Evolutionary conservation across 2,113 vertebrate species (phyloP).

Genomic region (Zosterops japonicus): DNA sequence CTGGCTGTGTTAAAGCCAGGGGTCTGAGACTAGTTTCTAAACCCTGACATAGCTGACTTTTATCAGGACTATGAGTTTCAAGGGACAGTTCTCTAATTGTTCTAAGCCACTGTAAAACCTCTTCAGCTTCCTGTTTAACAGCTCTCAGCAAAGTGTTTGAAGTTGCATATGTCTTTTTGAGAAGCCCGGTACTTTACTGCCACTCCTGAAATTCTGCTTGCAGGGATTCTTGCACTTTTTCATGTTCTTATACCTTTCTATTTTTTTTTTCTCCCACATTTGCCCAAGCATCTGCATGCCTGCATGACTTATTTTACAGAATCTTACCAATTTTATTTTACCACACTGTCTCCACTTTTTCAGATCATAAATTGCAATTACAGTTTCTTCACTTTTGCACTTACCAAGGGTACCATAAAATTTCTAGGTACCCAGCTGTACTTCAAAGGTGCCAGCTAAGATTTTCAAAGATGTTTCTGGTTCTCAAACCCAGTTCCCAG

Average conservation of each 20-base stretch:
- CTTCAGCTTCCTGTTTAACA: neutral
- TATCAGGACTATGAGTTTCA: neutral
- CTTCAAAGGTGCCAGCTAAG: neutral
- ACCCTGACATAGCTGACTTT: neutral
- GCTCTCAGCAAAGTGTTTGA: neutral
- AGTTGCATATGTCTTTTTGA: neutral
- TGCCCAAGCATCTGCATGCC: neutral
- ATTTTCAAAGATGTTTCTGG: neutral
- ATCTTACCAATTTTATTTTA: neutral
- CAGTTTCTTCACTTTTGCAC: neutral
- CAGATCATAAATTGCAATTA: neutral
- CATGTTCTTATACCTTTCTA: neutral
- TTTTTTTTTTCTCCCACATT: neutral
- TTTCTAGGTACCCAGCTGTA: neutral
- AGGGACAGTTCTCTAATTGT: neutral
- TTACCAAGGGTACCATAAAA: neutral
- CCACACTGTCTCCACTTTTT: neutral
- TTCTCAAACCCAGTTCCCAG: neutral
- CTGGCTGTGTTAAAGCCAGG: neutral
- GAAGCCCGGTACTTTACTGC: neutral
- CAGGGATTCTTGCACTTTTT: neutral
- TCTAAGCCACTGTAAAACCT: neutral
- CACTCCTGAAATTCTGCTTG: neutral
- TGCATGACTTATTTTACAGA: neutral
- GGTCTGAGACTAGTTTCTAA: neutral